A percentile compares a stretch with the other conserved stretches of the same genome.
Evolutionary conservation across 2,888 invertebrate species (phyloP).

Genomic region (Saturnia pavonia): DNA sequence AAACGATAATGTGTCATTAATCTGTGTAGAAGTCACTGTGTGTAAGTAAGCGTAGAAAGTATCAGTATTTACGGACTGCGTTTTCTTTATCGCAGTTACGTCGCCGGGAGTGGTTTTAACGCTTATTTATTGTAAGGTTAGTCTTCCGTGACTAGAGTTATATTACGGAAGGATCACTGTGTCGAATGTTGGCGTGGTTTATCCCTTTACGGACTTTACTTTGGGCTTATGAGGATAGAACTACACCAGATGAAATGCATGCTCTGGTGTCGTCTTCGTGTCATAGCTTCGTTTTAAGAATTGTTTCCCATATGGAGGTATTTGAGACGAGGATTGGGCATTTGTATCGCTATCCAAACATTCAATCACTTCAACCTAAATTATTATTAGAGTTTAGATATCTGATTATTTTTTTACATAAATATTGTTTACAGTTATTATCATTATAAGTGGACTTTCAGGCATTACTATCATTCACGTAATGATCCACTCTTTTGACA

Average conservation of each 20-base stretch:
- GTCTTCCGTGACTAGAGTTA: slow-evolving; percentile 60
- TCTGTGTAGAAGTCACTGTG: not conserved
- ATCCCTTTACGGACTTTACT: slow-evolving; percentile 11
- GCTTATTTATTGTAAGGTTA: slow-evolving; percentile 77
- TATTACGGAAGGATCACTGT: slow-evolving; percentile 64
- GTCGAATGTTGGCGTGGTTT: slow-evolving; percentile 42
- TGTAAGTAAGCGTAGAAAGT: not conserved
- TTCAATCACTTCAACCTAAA: too few species aligned
- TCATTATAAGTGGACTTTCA: too few species aligned
- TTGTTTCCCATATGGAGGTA: too few species aligned
- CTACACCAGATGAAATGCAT: not conserved
- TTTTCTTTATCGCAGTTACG: slow-evolving; percentile 54
- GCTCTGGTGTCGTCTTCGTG: not conserved
- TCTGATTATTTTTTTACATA: too few species aligned
- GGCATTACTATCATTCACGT: too few species aligned
- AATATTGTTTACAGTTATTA: too few species aligned
- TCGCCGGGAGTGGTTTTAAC: slow-evolving; percentile 62
- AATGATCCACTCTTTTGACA: too few species aligned
- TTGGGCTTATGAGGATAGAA: slow-evolving; percentile 20
- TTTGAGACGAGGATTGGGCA: too few species aligned
- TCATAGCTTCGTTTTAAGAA: not conserved
- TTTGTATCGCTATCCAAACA: too few species aligned
- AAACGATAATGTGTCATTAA: not conserved
- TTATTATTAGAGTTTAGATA: too few species aligned
- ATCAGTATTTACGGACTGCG: slow-evolving; percentile 29